Evolutionary conservation across 1,140 invertebrate genomes (phyloP), one percentile per base, ranked within the genome.

Genomic region (Bursaphelenchus mucronatus): DNA sequence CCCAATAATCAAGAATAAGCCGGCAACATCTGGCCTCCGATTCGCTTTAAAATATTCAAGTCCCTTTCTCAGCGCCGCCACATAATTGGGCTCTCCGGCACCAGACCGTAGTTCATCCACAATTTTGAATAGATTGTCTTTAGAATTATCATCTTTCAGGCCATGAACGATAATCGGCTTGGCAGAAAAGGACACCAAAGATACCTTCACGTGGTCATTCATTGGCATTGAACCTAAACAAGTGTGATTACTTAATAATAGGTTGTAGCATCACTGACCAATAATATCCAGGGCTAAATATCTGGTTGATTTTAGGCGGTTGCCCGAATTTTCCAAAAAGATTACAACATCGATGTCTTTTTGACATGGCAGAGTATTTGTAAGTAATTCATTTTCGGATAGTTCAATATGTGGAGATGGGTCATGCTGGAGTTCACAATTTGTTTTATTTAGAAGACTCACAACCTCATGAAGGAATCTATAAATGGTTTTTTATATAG

Each of bases 231-330:
- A 78, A 11, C 74, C 74, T 66, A 61, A 46, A 58, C 51, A 21
- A 7, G 4, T 30, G 5, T 30, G 5, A 30, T 30, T 30, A 30
- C 30, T 1, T 30, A 30, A 30, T 30, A 30, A 30, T 30, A 30
- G 30, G 30, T 30, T 30, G 30, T 30, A 30, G 30, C n/a, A n/a
- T n/a, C n/a, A n/a, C 61, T 49, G 21, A 73, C 70, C 70, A n/a
- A 72, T 44, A 19, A 73, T 66, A 56, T 76, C 74, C 10, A 78
- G 55, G 15, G 78, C 49, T 19, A 76, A 54, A 59, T 75, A 77
- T n/a, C 76, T 30, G 30, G 30, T 30, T 30, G 30, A 3, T 1
- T 30, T 30, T 30, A 30, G 30, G 5, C 30, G 30, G 5, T 5
- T 5, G 30, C 30, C 30, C 30, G 30, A 30, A 30, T 30, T 30